Conservation (phyloP, 2,888 invertebrate species). For the Melipona bicolor region DNA sequence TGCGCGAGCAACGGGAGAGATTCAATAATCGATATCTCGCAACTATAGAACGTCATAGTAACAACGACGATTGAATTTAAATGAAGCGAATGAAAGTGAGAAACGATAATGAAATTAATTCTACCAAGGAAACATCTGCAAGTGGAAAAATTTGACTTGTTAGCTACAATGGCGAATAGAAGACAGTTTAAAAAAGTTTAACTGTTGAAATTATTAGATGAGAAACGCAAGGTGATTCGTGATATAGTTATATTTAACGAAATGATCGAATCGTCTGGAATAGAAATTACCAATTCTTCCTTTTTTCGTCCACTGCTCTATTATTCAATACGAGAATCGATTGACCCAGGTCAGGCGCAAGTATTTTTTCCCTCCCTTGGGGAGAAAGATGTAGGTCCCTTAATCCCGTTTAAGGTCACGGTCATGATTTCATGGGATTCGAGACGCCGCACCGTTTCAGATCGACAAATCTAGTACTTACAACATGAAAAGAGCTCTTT, state of each 20-base stretch:
- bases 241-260: too few species aligned
- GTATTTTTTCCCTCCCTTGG: conserved; percentile 9
- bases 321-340: not conserved
- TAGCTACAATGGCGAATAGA: not conserved
- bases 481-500: conserved; percentile 40
- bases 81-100: not conserved
- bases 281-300: too few species aligned
- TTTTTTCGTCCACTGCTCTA: too few species aligned
- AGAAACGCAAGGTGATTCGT: too few species aligned
- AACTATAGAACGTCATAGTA: not conserved
- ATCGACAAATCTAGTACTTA: conserved; percentile 52
- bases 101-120: not conserved
- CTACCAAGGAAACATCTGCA: not conserved
- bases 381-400: conserved; percentile 48
- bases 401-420: conserved; percentile 66
- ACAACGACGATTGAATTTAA: not conserved
- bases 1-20: not conserved
- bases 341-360: conserved; percentile 63
- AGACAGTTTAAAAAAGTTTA: too few species aligned
- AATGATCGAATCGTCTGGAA: too few species aligned
- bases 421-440: conserved; percentile 63
- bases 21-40: too few species aligned
- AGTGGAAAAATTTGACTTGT: not conserved
- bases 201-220: too few species aligned
- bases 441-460: conserved; percentile 44